Evolutionary conservation across 2,797 vertebrate species (phyloP), one percentile per base, ranked within the genome.

Genomic region (Lemur catta): DNA sequence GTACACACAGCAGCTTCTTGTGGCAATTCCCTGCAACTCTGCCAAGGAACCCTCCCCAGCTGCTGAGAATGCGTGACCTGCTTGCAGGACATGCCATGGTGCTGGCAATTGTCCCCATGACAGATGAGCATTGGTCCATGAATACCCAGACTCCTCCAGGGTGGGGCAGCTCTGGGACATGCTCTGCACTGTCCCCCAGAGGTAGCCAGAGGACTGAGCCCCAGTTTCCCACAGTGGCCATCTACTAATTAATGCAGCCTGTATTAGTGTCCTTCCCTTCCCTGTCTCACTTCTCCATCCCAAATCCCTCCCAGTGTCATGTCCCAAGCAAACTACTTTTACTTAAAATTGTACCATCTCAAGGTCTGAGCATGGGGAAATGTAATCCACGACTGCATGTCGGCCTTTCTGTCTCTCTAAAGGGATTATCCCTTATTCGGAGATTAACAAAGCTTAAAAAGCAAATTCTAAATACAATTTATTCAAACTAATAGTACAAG

Each of bases 1-100:
- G 17, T 24, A 13, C 43, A 24, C 2, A 3, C 26, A n/a, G 35
- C 24, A 26, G 71, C 65, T 74, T 67, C 71, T 69, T 24, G 13
- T 0, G 4, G 14, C 26, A 20, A 3, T 7, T 3, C 2, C n/a
- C 52, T 26, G 11, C 50, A 4, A 0, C 43, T 38, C 55, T 30
- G 38, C 71, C 55, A 4, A 22, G 4, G 33, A 22, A 41, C 46
- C 33, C 5, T 7, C 5, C 9, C 18, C 20, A 35, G 28, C 5
- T 57, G 26, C 13, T 17, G 30, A 50, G n/a, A 13, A 15, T 6
- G 46, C 1, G 0, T 33, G 35, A 30, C 55, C 78, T 35, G 18
- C 50, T 26, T 6, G 15, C 33, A 55, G 80, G 35, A 26, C 35
- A 30, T 17, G 46, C 41, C 15, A 24, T 15, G 35, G 5, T 20